Evolutionary conservation across 2,113 vertebrate genomes (phyloP).

Genomic region (Excalfactoria chinensis): DNA sequence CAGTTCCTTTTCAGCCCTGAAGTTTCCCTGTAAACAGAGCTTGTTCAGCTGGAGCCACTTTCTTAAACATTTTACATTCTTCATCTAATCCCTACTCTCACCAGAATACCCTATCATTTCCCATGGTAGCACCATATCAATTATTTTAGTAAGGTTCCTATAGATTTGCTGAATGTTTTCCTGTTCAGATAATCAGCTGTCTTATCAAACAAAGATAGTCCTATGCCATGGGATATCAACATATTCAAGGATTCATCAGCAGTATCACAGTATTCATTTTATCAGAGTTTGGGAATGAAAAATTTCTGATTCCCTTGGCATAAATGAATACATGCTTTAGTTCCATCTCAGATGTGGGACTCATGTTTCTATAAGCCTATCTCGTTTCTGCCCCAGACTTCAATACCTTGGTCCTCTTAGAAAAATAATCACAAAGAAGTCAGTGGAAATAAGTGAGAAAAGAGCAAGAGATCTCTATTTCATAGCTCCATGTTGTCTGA

Average conservation of each 20-base stretch:
- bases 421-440: not conserved
- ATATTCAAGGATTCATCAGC: not conserved
- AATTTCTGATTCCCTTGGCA: not conserved
- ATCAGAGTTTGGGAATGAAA: not conserved
- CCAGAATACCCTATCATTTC: conserved; percentile 3
- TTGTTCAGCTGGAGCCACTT: not conserved
- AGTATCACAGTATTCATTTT: not conserved
- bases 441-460: not conserved
- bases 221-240: not conserved
- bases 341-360: not conserved
- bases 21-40: conserved; percentile 7
- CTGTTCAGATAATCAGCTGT: not conserved
- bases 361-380: not conserved
- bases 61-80: conserved; percentile 35
- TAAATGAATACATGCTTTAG: not conserved
- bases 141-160: conserved; percentile 20
- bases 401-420: not conserved
- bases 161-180: not conserved
- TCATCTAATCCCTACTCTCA: conserved; percentile 29
- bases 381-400: not conserved
- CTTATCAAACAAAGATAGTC: not conserved
- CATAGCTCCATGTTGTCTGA: not conserved
- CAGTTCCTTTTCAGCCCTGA: not conserved
- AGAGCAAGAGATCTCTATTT: not conserved
- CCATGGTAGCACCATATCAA: not conserved